These are phyloP conservation scores for Cacoxenus indagator DNA, from an alignment of 2,888 invertebrate species.

Conservation along the genomic window DNA sequence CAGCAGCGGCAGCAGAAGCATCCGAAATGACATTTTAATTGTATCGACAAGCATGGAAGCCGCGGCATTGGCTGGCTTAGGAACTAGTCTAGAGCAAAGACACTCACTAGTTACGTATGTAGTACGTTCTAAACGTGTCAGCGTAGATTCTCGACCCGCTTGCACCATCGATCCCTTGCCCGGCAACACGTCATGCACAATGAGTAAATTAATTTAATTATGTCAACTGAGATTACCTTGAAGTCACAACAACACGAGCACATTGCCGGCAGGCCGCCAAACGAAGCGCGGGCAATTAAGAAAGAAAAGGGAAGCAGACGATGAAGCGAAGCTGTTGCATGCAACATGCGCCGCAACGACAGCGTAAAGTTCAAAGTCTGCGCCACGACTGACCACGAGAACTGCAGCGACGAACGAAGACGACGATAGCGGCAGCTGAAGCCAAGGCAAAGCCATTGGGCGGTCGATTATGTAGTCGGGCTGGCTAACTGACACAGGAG, in stretches of 20 bases:
- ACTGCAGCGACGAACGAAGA: conserved; percentile 36
- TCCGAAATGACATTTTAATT: conserved; percentile 59
- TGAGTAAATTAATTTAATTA: conserved; percentile 68
- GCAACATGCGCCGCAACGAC: conserved; percentile 9
- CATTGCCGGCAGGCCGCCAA: too few species aligned
- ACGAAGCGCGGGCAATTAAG: background rate
- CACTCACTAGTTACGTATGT: conserved; percentile 26
- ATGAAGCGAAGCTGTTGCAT: background rate
- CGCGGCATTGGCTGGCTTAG: conserved; percentile 16
- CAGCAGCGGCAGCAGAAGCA: conserved; percentile 29
- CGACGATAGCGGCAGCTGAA: background rate
- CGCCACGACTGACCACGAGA: conserved; percentile 28
- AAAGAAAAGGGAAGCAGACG: conserved; percentile 9
- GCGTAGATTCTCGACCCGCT: conserved; percentile 22
- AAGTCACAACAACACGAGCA: conserved; percentile 38
- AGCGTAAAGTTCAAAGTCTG: conserved; percentile 20
- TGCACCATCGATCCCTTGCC: conserved; percentile 44
- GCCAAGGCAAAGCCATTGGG: background rate
- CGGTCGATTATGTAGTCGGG: background rate
- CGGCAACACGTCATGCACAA: conserved; percentile 47
- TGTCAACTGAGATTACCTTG: conserved; percentile 68
- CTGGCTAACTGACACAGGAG: background rate
- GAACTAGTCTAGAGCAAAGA: background rate
- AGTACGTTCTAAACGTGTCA: conserved; percentile 36
- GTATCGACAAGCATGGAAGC: conserved; percentile 30